These are phyloP conservation scores for Sipha flava DNA, from an alignment of 1,140 invertebrate genomes.

Conservation along the genomic window DNA sequence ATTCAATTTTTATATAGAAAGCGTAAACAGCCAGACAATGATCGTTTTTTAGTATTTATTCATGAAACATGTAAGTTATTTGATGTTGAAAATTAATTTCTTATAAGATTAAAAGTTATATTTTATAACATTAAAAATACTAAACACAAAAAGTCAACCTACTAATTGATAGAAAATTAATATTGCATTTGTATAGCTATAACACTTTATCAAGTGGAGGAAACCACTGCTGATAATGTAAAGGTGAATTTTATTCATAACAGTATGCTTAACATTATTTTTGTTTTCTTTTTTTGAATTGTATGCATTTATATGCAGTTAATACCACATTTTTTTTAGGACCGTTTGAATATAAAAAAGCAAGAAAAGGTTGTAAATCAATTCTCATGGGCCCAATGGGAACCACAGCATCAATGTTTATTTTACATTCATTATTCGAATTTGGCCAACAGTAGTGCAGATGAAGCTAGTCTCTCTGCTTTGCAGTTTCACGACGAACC, in stretches of 20 bases:
- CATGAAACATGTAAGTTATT: conserved; percentile 28
- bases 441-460: background rate
- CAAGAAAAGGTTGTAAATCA: conserved; percentile 24
- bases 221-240: background rate
- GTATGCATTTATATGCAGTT: background rate
- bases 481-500: conserved; percentile 27
- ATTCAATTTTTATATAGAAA: conserved; percentile 24
- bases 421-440: conserved; percentile 27
- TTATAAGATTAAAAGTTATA: no score
- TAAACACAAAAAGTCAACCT: no score
- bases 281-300: background rate
- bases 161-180: background rate
- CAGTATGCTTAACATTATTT: background rate
- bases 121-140: no score
- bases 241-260: conserved; percentile 9
- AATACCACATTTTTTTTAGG: background rate
- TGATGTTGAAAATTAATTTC: background rate
- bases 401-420: conserved; percentile 16
- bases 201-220: conserved; percentile 16
- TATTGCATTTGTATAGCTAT: conserved; percentile 19
- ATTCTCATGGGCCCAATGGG: conserved; percentile 29
- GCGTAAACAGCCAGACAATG: conserved; percentile 10
- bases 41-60: conserved; percentile 19
- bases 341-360: background rate
- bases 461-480: conserved; percentile 17